Percentiles rank a stretch among this genome's conserved stretches.
Evolutionary conservation across 64 coral and sea anemone species (phyloP).

Genomic region (Porites lutea): DNA sequence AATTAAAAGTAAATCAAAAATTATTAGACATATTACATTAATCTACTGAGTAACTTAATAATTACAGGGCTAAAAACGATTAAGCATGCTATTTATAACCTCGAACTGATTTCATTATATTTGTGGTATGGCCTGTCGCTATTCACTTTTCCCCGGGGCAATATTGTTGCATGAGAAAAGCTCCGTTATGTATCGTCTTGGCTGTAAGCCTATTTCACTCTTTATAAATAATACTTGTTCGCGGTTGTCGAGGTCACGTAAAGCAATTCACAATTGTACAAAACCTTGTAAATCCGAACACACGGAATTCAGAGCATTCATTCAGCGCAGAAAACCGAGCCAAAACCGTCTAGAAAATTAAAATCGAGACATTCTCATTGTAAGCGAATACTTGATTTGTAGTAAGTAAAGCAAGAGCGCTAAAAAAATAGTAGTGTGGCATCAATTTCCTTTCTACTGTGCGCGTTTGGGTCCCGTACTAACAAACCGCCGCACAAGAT

Average conservation of each 20-base stretch:
- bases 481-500: neutral
- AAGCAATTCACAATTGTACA: neutral
- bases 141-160: neutral
- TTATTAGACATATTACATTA: neutral
- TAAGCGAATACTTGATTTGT: neutral
- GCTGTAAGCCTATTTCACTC: neutral
- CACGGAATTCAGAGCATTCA: constrained; percentile 25
- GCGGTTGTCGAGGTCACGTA: neutral
- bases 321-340: neutral
- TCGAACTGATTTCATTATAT: neutral
- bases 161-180: neutral
- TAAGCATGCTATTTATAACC: neutral
- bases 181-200: neutral
- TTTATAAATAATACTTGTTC: neutral
- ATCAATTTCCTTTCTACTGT: neutral
- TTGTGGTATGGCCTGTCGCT: neutral
- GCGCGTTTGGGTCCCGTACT: neutral
- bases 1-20: neutral
- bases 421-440: neutral
- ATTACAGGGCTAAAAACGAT: neutral
- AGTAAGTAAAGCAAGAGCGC: neutral
- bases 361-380: neutral
- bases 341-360: neutral
- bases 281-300: neutral
- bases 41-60: neutral